Evolutionary conservation across 1,140 invertebrate species (phyloP).

Genomic region (Rhagoletis zephyria): DNA sequence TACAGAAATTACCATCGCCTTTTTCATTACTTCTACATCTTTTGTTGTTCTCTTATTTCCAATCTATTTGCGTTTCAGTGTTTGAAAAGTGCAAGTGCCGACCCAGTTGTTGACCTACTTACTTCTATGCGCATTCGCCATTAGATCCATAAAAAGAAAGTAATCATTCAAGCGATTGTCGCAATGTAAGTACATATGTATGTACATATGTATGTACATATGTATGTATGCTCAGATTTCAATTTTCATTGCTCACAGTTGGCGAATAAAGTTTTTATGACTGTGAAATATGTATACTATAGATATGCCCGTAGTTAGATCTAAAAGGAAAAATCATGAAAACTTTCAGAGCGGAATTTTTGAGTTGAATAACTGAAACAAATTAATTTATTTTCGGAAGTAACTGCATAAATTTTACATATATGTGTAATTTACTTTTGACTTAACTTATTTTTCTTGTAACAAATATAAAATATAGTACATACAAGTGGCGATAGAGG

Average conservation of each 20-base stretch:
- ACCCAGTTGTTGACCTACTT: conserved; percentile 25
- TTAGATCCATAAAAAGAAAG: conserved; percentile 29
- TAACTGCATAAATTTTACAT: too few species aligned
- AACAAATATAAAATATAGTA: too few species aligned
- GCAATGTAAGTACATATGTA: background rate
- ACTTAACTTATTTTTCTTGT: too few species aligned
- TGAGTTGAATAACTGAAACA: background rate
- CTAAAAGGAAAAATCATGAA: background rate
- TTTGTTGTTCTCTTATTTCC: background rate
- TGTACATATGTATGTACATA: too few species aligned
- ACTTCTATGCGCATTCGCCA: background rate
- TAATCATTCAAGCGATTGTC: conserved; percentile 7
- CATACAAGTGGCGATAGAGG: background rate
- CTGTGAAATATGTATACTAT: background rate
- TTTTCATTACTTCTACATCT: background rate
- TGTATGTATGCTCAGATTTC: background rate
- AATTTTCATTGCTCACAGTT: background rate
- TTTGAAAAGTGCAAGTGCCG: conserved; percentile 34
- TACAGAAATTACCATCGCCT: background rate
- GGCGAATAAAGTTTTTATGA: background rate
- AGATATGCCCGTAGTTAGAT: background rate
- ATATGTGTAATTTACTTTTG: too few species aligned
- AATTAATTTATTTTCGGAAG: background rate
- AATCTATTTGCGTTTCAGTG: background rate
- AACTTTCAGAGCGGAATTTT: background rate